Evolutionary conservation across 2,113 vertebrate genomes (phyloP), one percentile per base, ranked within the genome.

Genomic region (Silurus meridionalis): DNA sequence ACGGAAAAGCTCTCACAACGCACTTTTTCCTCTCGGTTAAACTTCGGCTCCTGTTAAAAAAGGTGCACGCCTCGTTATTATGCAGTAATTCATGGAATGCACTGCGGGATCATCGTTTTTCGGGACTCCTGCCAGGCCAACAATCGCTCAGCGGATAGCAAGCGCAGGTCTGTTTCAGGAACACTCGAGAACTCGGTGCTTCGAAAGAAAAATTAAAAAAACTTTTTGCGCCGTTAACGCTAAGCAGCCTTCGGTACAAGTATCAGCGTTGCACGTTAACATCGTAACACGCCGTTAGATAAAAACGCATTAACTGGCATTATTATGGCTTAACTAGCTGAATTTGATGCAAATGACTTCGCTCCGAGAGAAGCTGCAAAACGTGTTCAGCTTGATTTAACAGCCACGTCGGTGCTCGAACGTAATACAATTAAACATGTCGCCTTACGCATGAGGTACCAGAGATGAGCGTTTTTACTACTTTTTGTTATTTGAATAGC

Each of bases 51-150:
- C 55, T n/a, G 8, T 78, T 17, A 80, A 85, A 64, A 50, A 55
- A 21, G 61, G 55, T 28, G 37, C 37, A 63, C 21, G 82, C 50
- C 50, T 50, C 19, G 61, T 46, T 57, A 83, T 61, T 63, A 48
- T 52, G 19, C 5, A 78, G 63, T 71, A 82, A 84, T 78, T 53
- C 52, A 61, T 79, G 86, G 86, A 87, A 85, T 85, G 86, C 37
- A 67, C n/a, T 63, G 52, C 74, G 46, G 61, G 52, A 37, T 81
- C 80, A 63, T 21, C 11, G 46, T 11, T 58, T 75, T 57, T 4
- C 3, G 1, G 63, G 17, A 78, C 6, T n/a, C 11, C 23, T 71
- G 82, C 82, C 53, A 37, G 57, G 57, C 37, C 9, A 52, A 74
- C 53, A 23, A n/a, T 58, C 48, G n/a, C 48, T 57, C 25, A 46